These are phyloP conservation scores for Caenorhabditis sp. DNA, from an alignment of 2,888 invertebrate species.

Conservation along the genomic window DNA sequence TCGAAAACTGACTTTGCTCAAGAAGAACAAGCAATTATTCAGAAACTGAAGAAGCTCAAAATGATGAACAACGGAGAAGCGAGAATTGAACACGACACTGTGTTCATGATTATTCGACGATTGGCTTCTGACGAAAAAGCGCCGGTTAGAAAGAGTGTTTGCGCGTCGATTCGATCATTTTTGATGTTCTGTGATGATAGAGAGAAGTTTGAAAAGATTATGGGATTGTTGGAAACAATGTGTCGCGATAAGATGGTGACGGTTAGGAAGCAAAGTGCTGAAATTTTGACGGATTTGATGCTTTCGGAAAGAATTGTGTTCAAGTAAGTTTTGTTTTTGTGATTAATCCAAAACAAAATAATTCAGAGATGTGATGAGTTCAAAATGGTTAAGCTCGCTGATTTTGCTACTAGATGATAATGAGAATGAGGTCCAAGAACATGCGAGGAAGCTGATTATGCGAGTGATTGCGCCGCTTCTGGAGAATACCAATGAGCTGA, in stretches of 20 bases:
- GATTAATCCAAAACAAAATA: neutral
- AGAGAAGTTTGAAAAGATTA: constrained; percentile 19
- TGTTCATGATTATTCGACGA: constrained; percentile 19
- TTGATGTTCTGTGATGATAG: constrained; percentile 14
- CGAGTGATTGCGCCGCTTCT: constrained; percentile 27
- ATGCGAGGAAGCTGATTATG: constrained; percentile 30
- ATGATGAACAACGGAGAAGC: constrained; percentile 29
- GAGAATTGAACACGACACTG: constrained; percentile 20
- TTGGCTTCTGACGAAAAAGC: constrained; percentile 26
- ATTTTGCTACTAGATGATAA: constrained; percentile 31
- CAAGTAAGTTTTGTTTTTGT: constrained; percentile 12
- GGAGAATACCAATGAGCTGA: constrained; percentile 23
- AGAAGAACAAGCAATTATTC: constrained; percentile 16
- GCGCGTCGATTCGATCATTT: constrained; percentile 3
- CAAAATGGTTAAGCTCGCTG: constrained; percentile 27
- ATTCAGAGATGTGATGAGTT: constrained; percentile 14
- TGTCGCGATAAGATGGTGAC: constrained; percentile 27
- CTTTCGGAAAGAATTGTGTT: constrained; percentile 9
- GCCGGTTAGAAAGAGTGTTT: constrained; percentile 25
- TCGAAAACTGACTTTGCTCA: constrained; percentile 13
- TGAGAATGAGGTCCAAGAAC: constrained; percentile 31
- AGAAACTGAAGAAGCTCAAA: constrained; percentile 18
- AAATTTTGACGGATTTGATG: constrained; percentile 32
- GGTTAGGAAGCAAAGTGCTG: constrained; percentile 20
- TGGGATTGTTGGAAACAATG: constrained; percentile 3